Evolutionary conservation across 2,797 vertebrate genomes (phyloP).

Genomic region (Anguilla pacifica): DNA sequence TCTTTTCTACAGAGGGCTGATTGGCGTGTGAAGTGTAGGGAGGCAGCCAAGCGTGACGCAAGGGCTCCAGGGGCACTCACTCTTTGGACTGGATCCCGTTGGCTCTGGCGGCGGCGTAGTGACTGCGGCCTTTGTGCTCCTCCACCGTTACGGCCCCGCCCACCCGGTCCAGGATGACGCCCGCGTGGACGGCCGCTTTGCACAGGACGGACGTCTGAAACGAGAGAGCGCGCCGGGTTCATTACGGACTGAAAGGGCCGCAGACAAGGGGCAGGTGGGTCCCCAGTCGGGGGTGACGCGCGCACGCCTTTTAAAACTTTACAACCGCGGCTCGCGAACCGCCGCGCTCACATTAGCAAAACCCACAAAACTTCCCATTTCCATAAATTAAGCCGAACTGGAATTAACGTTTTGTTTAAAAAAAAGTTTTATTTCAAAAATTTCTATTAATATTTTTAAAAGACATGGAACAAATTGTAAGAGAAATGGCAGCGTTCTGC

Average conservation of each 20-base stretch:
- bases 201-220: conserved; percentile 83
- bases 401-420: too few relatives aligned
- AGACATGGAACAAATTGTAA: neutral
- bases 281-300: neutral
- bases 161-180: conserved; percentile 76
- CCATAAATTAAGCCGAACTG: neutral
- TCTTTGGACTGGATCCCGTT: conserved; percentile 77
- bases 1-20: neutral
- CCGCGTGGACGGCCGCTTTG: conserved; percentile 82
- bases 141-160: conserved; percentile 79
- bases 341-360: neutral
- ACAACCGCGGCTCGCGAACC: neutral
- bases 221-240: neutral
- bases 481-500: neutral
- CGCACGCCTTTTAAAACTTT: neutral
- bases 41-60: conserved; percentile 17
- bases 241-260: neutral
- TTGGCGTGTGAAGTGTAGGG: neutral
- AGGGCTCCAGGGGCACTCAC: conserved; percentile 62
- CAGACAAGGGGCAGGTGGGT: neutral
- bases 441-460: too few relatives aligned
- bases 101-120: conserved; percentile 71
- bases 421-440: too few relatives aligned
- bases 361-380: neutral
- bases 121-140: conserved; percentile 73